Percentiles rank a stretch among this genome's conserved stretches.
Conservation (phyloP, 2,113 vertebrate genomes). For the Epinephelus fuscoguttatus region DNA sequence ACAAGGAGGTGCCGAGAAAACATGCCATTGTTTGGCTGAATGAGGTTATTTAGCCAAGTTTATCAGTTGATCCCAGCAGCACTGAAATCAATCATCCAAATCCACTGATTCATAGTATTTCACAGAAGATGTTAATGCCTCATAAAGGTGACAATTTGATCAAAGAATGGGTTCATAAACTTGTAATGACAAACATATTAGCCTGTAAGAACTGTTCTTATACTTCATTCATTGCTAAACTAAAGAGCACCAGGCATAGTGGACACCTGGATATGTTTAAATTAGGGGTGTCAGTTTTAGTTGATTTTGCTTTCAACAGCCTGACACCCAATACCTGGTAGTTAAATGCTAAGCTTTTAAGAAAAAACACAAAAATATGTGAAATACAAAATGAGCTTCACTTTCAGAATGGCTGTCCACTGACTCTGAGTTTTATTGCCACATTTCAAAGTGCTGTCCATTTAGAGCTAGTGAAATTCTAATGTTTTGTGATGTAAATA, state of each 20-base stretch:
- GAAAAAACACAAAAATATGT: no score
- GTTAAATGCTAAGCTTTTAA: no score
- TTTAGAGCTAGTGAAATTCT: no score
- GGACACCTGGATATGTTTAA: neutral
- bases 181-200: neutral
- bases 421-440: no score
- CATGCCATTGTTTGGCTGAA: conserved; percentile 57
- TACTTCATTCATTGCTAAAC: conserved; percentile 6
- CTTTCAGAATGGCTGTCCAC: no score
- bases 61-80: conserved; percentile 32
- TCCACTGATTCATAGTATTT: conserved; percentile 14
- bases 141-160: conserved; percentile 18
- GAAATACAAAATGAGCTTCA: no score
- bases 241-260: neutral
- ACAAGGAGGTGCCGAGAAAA: conserved; percentile 51
- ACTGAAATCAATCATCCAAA: conserved; percentile 46
- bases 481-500: no score
- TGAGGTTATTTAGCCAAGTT: conserved; percentile 47
- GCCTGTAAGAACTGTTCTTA: neutral
- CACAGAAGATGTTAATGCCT: neutral
- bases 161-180: conserved; percentile 27
- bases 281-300: neutral
- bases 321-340: no score
- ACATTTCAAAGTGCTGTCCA: no score
- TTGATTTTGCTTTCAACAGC: no score